A percentile compares a stretch with the other conserved stretches of the same genome.
phyloP scores from a whole-genome alignment of 2,113 vertebrate genomes.

The Jacana jacana region DNA sequence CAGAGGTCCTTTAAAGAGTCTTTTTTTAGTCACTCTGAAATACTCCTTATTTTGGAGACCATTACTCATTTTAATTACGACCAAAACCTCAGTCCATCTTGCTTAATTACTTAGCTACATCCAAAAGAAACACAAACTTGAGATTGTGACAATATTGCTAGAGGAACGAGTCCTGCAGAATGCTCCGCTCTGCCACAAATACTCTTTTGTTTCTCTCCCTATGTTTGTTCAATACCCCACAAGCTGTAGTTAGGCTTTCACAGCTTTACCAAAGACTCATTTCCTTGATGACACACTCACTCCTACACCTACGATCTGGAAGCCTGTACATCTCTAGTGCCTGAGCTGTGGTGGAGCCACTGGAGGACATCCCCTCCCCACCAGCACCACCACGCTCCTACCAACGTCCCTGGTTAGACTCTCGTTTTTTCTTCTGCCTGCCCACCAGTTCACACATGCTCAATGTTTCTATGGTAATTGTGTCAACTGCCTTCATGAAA shows the following conservation, averaged over 20 bases:
- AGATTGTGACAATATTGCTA: background rate
- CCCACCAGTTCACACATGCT: background rate
- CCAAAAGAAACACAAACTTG: background rate
- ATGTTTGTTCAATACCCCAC: background rate
- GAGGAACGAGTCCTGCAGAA: background rate
- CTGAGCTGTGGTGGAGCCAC: background rate
- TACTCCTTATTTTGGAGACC: background rate
- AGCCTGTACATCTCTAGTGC: background rate
- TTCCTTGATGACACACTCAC: background rate
- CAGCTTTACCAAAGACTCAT: background rate
- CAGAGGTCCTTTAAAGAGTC: background rate
- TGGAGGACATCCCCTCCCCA: background rate
- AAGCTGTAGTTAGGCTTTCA: background rate
- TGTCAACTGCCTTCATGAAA: background rate
- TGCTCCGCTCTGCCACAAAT: background rate
- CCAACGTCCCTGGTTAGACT: rapidly evolving
- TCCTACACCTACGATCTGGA: background rate
- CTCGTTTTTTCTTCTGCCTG: rapidly evolving
- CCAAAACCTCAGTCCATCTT: background rate
- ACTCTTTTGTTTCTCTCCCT: background rate
- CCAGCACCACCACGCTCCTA: rapidly evolving
- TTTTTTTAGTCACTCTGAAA: background rate
- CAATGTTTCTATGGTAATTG: background rate
- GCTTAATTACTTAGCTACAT: background rate
- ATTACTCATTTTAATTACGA: background rate